phyloP scores from a whole-genome alignment of 2,113 vertebrate genomes.

The Urocitellus parryii region DNA sequence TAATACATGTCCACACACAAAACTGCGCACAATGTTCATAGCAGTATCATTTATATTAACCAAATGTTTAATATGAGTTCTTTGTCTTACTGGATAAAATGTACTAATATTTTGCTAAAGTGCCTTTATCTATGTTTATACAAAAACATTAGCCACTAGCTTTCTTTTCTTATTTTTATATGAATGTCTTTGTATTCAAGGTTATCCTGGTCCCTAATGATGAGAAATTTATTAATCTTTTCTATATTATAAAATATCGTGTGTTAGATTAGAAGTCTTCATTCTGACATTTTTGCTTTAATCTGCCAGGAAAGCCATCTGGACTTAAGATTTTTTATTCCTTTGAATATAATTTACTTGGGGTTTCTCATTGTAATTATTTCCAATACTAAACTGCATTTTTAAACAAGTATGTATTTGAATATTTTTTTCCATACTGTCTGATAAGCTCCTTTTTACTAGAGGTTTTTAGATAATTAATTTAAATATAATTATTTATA shows the following conservation, averaged over 20 bases:
- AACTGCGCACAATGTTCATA: no score
- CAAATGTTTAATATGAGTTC: background rate
- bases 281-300: background rate
- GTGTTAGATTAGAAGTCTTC: background rate
- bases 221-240: background rate
- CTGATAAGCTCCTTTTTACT: background rate
- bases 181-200: background rate
- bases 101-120: background rate
- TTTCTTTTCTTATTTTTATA: background rate
- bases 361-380: background rate
- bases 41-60: fast-evolving
- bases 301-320: background rate
- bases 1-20: background rate
- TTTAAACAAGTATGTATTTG: background rate
- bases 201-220: background rate
- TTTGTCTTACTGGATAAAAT: background rate
- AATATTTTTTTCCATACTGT: background rate
- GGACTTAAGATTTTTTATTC: background rate
- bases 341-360: background rate
- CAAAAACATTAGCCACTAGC: no score
- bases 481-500: background rate
- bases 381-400: background rate
- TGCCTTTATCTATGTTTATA: background rate
- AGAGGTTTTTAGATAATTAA: background rate
- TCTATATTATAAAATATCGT: background rate